A percentile compares a stretch with the other conserved stretches of the same genome.
These are phyloP conservation scores for Pogonocichla stellata DNA, from an alignment of 2,113 vertebrate species.

Conservation along the genomic window DNA sequence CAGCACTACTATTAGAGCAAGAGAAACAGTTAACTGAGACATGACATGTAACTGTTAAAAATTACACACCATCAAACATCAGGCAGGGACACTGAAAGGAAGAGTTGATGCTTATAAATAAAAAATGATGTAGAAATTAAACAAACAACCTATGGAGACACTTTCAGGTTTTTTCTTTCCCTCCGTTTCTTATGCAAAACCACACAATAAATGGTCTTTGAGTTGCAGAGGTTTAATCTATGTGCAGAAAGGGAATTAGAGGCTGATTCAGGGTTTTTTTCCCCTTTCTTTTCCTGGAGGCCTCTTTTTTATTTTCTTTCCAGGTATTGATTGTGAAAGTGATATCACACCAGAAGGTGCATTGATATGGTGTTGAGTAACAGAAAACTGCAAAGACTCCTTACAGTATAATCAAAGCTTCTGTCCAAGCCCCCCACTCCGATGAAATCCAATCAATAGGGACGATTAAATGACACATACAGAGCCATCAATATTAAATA, in stretches of 20 bases:
- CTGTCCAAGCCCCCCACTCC: slow-evolving; percentile 81
- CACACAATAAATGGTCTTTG: slow-evolving; percentile 64
- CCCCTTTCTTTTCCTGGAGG: slow-evolving; percentile 76
- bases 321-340: slow-evolving; percentile 89
- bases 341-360: slow-evolving; percentile 89
- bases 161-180: slow-evolving; percentile 6
- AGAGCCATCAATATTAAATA: slow-evolving; percentile 90
- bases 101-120: slow-evolving; percentile 70
- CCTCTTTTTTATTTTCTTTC: slow-evolving; percentile 73
- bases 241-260: slow-evolving; percentile 61
- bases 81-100: slow-evolving; percentile 43
- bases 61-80: slow-evolving; percentile 62
- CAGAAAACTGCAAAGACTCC: slow-evolving; percentile 82
- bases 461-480: slow-evolving; percentile 94
- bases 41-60: slow-evolving; percentile 66
- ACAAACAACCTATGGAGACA: slow-evolving; percentile 67
- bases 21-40: slow-evolving; percentile 58
- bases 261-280: background rate
- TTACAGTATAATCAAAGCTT: slow-evolving; percentile 87
- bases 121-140: slow-evolving; percentile 76
- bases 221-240: slow-evolving; percentile 68
- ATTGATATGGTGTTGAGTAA: slow-evolving; percentile 79
- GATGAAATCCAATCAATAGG: slow-evolving; percentile 88
- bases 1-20: slow-evolving; percentile 51
- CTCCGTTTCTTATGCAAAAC: slow-evolving; percentile 47